Base-by-base conservation (phyloP, 1,140 invertebrate genomes). In the Aleiodes sp. region DNA sequence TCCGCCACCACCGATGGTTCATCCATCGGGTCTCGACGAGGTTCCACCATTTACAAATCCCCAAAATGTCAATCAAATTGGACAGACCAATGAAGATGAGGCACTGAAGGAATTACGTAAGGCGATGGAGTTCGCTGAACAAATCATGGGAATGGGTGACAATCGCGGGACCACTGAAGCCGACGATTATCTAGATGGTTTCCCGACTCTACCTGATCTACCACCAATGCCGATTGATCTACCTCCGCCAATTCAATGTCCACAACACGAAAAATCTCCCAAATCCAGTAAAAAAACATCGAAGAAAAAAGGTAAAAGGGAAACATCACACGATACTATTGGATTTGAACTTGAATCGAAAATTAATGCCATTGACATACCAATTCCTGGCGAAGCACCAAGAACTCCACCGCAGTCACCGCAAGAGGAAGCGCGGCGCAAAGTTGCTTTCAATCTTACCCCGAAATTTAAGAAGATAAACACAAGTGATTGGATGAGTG, bases 101-200 rank as follows among this genome's bases (percentile, higher is more conserved):
- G 82, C 77, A 10, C 69, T 85, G 1, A 77, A 80, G 16, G 83
- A 86, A 4, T 79, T 86, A 80, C 78, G 83, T 14, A 80, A 83
- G 41, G 83, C 83, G 2, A 79, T 85, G 75, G 79, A 81, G 33
- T 85, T 86, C 61, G 84, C 83, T 0, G 78, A 83, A 12, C 73
- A 83, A 33, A 60, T 82, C 6, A 82, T 84, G 79, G 76, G 74
- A 37, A 80, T 83, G 78, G 72, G 67, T 1, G 78, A 77, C 4
- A 60, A 43, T 7, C n/a, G n/a, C n/a, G n/a, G n/a, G 57, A 66
- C 12, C 0, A 16, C 8, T 7, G 43, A 67, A 8, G 31, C 63
- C 37, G 63, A 68, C 1, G 46, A 57, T 31, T 62, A 59, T 29
- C 63, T 41, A 1, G 66, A 62, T 31, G 56, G 62, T 28, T 74